Evolutionary conservation across 1,140 invertebrate species (phyloP), one percentile per base, ranked within the genome.

Genomic region (Psilanteris sp.): DNA sequence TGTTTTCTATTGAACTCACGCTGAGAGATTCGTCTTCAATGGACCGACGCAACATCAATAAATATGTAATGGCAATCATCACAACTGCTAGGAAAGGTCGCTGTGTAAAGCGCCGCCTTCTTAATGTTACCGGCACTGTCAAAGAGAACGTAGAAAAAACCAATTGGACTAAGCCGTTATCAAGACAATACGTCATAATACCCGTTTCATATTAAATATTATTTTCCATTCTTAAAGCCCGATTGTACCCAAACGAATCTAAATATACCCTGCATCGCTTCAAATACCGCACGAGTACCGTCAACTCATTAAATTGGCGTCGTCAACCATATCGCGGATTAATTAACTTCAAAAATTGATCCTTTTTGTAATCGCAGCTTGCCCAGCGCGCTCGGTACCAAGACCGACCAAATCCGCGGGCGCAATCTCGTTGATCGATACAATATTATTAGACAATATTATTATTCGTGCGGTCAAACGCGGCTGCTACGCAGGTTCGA

Each of bases 1-100:
- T 85, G 77, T 78, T 84, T 87, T 87, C 83, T 82, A 86, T 86
- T 84, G 77, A 85, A 73, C 78, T 39, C 80, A 81, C 55, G 83
- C 79, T 84, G 83, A 16, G 73, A 55, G 59, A 71, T 71, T 67
- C 67, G 61, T 70, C 57, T 66, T 66, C 59, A 37, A 67, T 52
- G 48, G 54, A 26, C 67, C 74, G 67, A 71, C 67, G 61, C 50
- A 71, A 77, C 54, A 72, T 57, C 59, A 67, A 77, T 77, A 77
- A 67, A 74, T 74, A 67, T 67, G 62, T 74, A 62, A 68, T 46
- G 48, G 68, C 61, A 61, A 77, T 67, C 61, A 67, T 70, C 62
- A 75, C 71, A 59, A 61, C 44, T 57, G 71, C 44, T 70, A 67
- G 66, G 24, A 72, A 71, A 77, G 59, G 39, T 62, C 59, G 61